phyloP scores from a whole-genome alignment of 2,888 invertebrate genomes.

The Cremastinae sp. region DNA sequence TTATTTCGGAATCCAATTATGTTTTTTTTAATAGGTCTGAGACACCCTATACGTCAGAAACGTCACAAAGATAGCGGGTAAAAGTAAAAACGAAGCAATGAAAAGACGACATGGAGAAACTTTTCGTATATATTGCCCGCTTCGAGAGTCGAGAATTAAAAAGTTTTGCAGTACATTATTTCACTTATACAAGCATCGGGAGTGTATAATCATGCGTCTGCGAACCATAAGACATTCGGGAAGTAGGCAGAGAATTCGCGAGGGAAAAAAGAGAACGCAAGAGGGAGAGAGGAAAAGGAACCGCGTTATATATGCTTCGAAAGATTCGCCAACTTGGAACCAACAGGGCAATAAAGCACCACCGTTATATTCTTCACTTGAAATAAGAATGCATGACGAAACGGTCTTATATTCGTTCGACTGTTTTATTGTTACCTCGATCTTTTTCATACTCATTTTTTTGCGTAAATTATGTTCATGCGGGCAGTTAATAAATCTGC shows the following conservation, averaged over 20 bases:
- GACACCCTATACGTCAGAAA: conserved; percentile 9
- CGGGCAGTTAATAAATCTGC: conserved; percentile 27
- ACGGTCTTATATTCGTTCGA: conserved; percentile 29
- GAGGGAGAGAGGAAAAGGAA: conserved; percentile 29
- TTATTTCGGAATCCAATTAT: no score
- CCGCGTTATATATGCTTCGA: conserved; percentile 34
- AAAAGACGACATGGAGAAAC: conserved; percentile 7
- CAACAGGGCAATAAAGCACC: conserved; percentile 42
- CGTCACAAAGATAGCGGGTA: neutral
- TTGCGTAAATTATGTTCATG: conserved; percentile 6
- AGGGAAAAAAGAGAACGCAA: conserved; percentile 18
- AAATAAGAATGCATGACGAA: conserved; percentile 45
- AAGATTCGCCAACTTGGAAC: conserved; percentile 41
- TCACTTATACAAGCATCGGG: conserved; percentile 41
- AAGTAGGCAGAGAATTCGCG: conserved; percentile 25
- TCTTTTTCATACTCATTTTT: conserved; percentile 7
- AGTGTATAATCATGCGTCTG: conserved; percentile 49
- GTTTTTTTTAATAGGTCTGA: no score
- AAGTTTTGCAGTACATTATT: conserved; percentile 48
- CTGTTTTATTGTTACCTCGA: neutral
- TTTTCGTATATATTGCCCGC: no score
- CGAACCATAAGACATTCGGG: conserved; percentile 24
- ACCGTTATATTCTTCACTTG: conserved; percentile 44
- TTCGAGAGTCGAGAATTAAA: conserved; percentile 42
- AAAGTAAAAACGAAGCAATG: neutral